phyloP scores from a whole-genome alignment of 2,113 vertebrate species.

The Catharus fuscescens region DNA sequence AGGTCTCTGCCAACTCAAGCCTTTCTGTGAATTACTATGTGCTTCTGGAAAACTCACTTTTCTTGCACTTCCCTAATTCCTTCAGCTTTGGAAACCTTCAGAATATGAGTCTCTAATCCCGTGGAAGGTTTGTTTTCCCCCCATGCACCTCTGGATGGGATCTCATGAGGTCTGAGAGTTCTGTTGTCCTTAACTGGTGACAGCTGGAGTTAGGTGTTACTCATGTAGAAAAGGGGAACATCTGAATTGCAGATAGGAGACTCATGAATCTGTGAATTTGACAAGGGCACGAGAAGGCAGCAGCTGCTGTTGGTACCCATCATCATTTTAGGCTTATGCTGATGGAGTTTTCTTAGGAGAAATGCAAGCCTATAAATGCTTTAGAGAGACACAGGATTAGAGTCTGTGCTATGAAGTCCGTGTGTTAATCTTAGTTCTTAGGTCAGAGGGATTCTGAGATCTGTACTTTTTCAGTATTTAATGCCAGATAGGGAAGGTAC shows the following conservation, averaged over 20 bases:
- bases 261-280: background rate
- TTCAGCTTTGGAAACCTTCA: background rate
- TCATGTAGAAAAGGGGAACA: background rate
- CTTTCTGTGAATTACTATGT: background rate
- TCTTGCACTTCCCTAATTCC: background rate
- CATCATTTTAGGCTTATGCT: background rate
- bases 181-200: accelerated
- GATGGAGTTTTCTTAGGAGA: background rate
- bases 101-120: background rate
- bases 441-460: background rate
- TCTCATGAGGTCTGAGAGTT: background rate
- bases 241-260: background rate
- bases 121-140: background rate
- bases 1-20: background rate
- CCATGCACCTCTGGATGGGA: accelerated
- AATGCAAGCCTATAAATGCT: background rate
- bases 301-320: background rate
- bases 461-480: background rate
- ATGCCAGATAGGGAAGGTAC: background rate
- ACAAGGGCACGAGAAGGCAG: background rate
- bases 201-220: accelerated
- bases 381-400: background rate
- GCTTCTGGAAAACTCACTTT: background rate
- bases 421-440: background rate
- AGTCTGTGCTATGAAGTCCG: background rate